Conservation (phyloP, 53 echinoderm and acorn worm species). For the Holothuria leucospilota region DNA sequence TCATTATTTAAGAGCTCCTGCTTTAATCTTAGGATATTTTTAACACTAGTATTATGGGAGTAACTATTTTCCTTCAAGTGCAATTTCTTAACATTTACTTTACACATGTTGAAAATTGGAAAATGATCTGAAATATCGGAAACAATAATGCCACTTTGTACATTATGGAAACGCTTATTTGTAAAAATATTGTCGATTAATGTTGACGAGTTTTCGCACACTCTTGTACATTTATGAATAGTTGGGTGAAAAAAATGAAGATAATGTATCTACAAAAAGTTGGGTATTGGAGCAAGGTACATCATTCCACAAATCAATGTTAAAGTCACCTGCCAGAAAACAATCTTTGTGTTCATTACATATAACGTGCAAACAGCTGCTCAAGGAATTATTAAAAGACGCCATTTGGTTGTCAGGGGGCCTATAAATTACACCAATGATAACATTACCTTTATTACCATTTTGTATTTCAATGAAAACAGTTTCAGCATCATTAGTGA, state of each 20-base stretch:
- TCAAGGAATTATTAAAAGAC: too few relatives aligned
- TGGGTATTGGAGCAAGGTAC: conserved; percentile 23
- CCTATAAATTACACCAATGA: conserved; percentile 20
- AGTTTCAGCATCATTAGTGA: conserved; percentile 14
- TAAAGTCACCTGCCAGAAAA: too few relatives aligned
- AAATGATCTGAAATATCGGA: too few relatives aligned
- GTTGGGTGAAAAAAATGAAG: conserved; percentile 29
- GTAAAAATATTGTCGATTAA: conserved; percentile 32
- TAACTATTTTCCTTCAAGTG: too few relatives aligned
- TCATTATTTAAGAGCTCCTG: too few relatives aligned
- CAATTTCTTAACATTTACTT: too few relatives aligned
- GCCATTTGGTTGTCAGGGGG: conserved; percentile 29
- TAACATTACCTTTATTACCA: conserved; percentile 12
- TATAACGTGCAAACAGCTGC: not conserved
- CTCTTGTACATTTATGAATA: conserved; percentile 27
- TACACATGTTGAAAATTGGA: too few relatives aligned
- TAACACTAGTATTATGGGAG: too few relatives aligned
- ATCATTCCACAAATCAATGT: conserved; percentile 20
- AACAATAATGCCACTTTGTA: conserved; percentile 12
- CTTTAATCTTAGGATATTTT: too few relatives aligned
- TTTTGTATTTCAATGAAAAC: conserved; percentile 23
- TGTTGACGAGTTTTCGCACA: conserved; percentile 25
- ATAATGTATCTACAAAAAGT: conserved; percentile 36
- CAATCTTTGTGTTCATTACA: conserved; percentile 25
- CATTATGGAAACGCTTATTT: too few relatives aligned